Evolutionary conservation across 2,888 invertebrate genomes (phyloP), one percentile per base, ranked within the genome.

Genomic region (Megastigmus dorsalis): DNA sequence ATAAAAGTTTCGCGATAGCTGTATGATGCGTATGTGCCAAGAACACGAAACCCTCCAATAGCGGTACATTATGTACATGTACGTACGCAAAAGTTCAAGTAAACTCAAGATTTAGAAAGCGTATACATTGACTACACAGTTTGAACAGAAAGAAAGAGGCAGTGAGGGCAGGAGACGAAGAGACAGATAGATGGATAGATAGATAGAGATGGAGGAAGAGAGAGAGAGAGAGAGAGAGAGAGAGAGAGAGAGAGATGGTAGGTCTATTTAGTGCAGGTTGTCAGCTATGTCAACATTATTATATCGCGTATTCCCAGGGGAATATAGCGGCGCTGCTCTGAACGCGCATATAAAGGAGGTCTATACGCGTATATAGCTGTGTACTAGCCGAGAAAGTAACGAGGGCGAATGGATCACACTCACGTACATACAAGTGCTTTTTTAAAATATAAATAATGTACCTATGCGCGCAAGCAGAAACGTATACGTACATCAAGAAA

Each of bases 271-370:
- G 83, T 80, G 79, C 80, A 76, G 80, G 63, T 79, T 78, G 79
- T 78, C 78, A 81, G 79, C 84, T 85, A 80, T 85, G 85, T 85
- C 85, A 85, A 85, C 85, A 83, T 85, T 85, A 85, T 85, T 85
- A 85, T 83, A 84, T 82, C 81, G 70, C 80, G 80, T 80, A 84
- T 85, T 84, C 85, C 82, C 85, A 73, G 60, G 84, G 80, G 85
- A 85, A 77, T 77, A 73, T 74, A n/a, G n/a, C 71, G 67, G 77
- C 62, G 74, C 76, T 33, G 55, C 9, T n/a, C n/a, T n/a, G n/a
- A n/a, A n/a, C n/a, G n/a, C n/a, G n/a, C n/a, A n/a, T n/a, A n/a
- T n/a, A n/a, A n/a, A n/a, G n/a, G n/a, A n/a, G n/a, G n/a, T n/a
- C n/a, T n/a, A n/a, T n/a, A n/a, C n/a, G n/a, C n/a, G n/a, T n/a